Percentiles rank a stretch among this genome's conserved stretches.
Conservation (phyloP, 2,113 vertebrate genomes). For the Sminthopsis crassicaudata region DNA sequence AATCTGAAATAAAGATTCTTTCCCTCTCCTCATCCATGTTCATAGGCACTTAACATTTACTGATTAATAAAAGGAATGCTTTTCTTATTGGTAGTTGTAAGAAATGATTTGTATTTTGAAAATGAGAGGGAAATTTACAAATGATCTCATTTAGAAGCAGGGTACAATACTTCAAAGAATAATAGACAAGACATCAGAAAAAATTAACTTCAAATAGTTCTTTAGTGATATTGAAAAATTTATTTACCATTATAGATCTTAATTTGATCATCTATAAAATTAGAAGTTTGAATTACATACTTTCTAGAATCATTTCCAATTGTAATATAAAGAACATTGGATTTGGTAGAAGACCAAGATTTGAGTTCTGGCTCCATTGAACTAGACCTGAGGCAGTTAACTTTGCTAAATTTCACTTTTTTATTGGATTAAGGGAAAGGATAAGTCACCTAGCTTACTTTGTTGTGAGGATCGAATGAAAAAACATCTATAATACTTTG, state of each 20-base stretch:
- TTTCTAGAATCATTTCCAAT: too few species aligned
- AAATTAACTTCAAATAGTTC: too few species aligned
- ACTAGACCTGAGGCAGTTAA: neutral
- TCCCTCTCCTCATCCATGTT: neutral
- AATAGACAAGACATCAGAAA: too few species aligned
- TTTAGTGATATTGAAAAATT: too few species aligned
- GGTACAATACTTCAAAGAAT: too few species aligned
- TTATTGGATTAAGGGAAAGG: neutral
- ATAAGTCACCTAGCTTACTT: neutral
- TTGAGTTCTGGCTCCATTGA: neutral
- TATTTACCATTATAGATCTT: too few species aligned
- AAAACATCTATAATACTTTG: neutral
- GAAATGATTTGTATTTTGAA: neutral
- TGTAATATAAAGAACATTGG: too few species aligned
- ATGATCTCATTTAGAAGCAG: neutral
- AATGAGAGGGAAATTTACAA: neutral
- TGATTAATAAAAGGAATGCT: neutral
- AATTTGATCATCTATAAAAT: too few species aligned
- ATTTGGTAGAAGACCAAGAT: neutral
- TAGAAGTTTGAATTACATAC: too few species aligned
- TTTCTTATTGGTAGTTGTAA: neutral
- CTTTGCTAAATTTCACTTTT: neutral
- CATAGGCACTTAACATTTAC: neutral
- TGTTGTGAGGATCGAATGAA: neutral
- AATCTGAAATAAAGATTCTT: neutral